Conservation (phyloP, 2,888 invertebrate species). For the Pseudolycoriella hygida region DNA sequence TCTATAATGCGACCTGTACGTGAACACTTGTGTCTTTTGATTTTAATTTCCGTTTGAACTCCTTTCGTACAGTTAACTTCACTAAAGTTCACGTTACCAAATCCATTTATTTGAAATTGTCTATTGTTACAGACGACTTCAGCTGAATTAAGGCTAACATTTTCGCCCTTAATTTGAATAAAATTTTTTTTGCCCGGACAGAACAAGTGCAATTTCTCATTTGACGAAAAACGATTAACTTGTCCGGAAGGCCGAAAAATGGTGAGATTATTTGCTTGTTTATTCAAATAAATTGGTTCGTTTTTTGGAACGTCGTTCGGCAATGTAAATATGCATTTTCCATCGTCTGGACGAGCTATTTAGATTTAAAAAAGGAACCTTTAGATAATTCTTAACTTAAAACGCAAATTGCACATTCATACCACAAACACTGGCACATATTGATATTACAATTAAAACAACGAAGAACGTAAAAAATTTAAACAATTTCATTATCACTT, state of each 20-base stretch:
- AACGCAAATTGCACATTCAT: too few relatives aligned
- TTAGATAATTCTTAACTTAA: too few relatives aligned
- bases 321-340: not conserved
- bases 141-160: slow-evolving; percentile 4
- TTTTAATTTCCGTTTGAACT: slow-evolving; percentile 14
- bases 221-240: slow-evolving; percentile 10
- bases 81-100: slow-evolving; percentile 7
- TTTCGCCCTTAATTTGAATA: slow-evolving; percentile 8
- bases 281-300: slow-evolving; percentile 12
- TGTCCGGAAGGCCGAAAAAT: slow-evolving; percentile 13
- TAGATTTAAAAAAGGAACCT: too few relatives aligned
- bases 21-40: slow-evolving; percentile 14
- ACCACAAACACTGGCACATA: too few relatives aligned
- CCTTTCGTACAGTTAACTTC: slow-evolving; percentile 12
- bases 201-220: slow-evolving; percentile 11
- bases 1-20: slow-evolving; percentile 14
- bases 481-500: too few relatives aligned
- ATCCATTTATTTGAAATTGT: not conserved
- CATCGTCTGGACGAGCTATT: not conserved
- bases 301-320: slow-evolving; percentile 6
- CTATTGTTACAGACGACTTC: slow-evolving; percentile 10
- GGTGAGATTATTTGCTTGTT: slow-evolving; percentile 6
- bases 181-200: slow-evolving; percentile 15
- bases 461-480: too few relatives aligned
- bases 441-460: too few relatives aligned